Base-by-base conservation (phyloP, 2,113 vertebrate genomes). In the Oreotrochilus melanogaster region DNA sequence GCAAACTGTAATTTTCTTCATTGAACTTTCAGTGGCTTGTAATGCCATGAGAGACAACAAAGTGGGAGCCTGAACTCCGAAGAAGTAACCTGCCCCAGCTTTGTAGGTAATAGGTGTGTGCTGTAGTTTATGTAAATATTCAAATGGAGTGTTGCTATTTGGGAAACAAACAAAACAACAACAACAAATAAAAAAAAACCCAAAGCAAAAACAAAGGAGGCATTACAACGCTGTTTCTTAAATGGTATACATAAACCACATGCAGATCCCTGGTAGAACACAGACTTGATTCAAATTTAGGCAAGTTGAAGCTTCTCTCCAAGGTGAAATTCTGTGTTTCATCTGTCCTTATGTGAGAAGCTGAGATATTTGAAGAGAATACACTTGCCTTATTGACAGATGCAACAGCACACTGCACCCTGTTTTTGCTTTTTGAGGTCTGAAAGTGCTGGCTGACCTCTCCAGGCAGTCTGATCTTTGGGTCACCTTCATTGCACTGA, bases 1-100 rank as follows among this genome's bases (percentile, higher is more conserved):
- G 9, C 45, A 87, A 84, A 47, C 45, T 76, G 35, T 64, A 78
- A 72, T 95, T 91, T 94, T 95, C 45, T 89, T 92, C 71, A 54
- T 92, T 72, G 87, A 91, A 78, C 30, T 89, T 87, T 58, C 30
- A 64, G 53, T 69, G 70, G 35, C 57, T 86, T 82, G 25, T 75
- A 72, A 61, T 89, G 65, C 39, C 6, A 45, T 18, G 45, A 22
- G 50, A 87, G 45, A 87, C 23, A 82, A 22, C 42, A 89, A 72
- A 87, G 48, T 69, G n/a, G 33, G 24, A 66, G 27, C 48, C 42
- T 67, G 57, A 87, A 60, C 14, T 66, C 61, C 65, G 18, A 67
- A 81, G 56, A 67, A 42, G 23, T 61, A 91, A 30, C 21, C 8
- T 89, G 92, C 51, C 14, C 5, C 18, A 47, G 18, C 42, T 67